Evolutionary conservation across 2,888 invertebrate genomes (phyloP).

Genomic region (Apotomis betuletana): DNA sequence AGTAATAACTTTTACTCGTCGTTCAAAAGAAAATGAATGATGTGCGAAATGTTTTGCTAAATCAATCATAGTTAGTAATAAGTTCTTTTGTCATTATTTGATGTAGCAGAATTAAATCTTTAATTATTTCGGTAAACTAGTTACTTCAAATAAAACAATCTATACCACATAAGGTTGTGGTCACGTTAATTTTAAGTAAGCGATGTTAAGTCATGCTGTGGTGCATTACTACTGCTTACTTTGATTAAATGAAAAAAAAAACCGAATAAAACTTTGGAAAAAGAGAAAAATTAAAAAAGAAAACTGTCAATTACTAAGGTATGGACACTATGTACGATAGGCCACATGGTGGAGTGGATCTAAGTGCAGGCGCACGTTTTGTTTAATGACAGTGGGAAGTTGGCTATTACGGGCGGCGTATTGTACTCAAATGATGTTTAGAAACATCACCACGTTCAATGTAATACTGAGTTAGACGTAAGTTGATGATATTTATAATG

Average conservation of each 20-base stretch:
- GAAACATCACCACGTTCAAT: conserved; percentile 26
- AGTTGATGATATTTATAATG: not conserved
- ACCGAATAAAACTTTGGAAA: too few relatives aligned
- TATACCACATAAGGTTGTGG: conserved; percentile 5
- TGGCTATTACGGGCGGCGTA: conserved; percentile 21
- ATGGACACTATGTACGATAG: conserved; percentile 22
- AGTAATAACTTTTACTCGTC: not conserved
- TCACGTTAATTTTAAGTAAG: not conserved
- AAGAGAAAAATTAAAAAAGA: conserved; percentile 49
- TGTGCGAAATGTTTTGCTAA: not conserved
- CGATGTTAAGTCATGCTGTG: not conserved
- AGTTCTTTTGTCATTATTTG: not conserved
- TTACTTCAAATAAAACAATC: conserved; percentile 15
- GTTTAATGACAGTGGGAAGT: conserved; percentile 33
- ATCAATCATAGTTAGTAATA: not conserved
- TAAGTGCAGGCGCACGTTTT: conserved; percentile 24
- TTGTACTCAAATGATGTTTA: conserved; percentile 35
- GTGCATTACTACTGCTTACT: too few relatives aligned
- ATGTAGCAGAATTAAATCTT: not conserved
- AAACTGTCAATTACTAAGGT: conserved; percentile 55
- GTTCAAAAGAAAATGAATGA: not conserved
- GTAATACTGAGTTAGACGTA: conserved; percentile 17
- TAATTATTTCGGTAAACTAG: conserved; percentile 16
- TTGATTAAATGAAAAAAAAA: too few relatives aligned
- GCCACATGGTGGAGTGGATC: conserved; percentile 36